Base-by-base conservation (phyloP, 2,888 invertebrate species). In the Sinelater perroti region DNA sequence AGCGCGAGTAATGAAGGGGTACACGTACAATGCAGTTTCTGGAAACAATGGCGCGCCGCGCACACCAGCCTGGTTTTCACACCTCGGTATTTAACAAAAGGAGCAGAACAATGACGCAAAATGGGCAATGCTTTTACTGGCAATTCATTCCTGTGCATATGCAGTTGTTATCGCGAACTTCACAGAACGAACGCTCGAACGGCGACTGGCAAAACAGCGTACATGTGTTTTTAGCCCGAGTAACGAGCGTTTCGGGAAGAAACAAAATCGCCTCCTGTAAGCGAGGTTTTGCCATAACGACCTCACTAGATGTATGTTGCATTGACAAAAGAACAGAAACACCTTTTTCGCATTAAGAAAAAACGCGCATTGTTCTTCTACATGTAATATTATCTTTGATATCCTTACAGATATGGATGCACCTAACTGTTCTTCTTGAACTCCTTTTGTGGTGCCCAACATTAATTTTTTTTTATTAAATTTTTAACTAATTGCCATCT, bases 11-110 rank as follows among this genome's bases (percentile, higher is more conserved):
- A 57, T 57, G 46, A 57, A 52, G 57, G 57, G 57, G 52, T 57
- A 52, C 47, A 31, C 16, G 31, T 36, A 67, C 66, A 67, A 67
- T 66, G 61, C 62, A 54, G 56, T 46, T 60, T 54, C 59, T 56
- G 50, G 52, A 67, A 56, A 67, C 64, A 65, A 67, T 62, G 53
- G 59, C 53, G 50, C 50, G 45, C 33, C 55, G 50, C 55, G 57
- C 52, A 57, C 40, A 55, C 56, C 54, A 59, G 50, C 59, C 51
- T 55, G 55, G 53, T 62, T 65, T 67, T 67, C 66, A 64, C 66
- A 67, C 67, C 67, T 67, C 65, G 61, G 50, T 56, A 59, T 59
- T 53, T 36, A 53, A 65, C 65, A 63, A 63, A 63, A 63, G 62
- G 60, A 38, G 30, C 26, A 36, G 54, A 62, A 60, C 57, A 60